Base-by-base conservation (phyloP, 2,888 invertebrate genomes). In the Acronicta psi region DNA sequence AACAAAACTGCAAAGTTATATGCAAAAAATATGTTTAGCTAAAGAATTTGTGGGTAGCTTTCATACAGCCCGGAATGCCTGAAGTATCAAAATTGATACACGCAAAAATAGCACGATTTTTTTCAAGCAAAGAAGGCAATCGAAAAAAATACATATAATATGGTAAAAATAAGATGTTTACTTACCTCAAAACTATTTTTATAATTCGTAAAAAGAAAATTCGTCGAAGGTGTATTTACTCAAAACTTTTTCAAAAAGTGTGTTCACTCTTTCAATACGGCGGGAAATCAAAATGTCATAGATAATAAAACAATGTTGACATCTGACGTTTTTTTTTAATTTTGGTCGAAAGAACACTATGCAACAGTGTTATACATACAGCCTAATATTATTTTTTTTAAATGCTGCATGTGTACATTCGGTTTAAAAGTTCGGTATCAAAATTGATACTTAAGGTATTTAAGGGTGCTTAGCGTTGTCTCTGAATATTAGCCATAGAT, bases 81-180 rank as follows among this genome's bases (percentile, higher is more conserved):
- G 73, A 70, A 75, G 76, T 79, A 76, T 73, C 73, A 77, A 74
- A 59, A 75, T 75, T 77, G 75, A 79, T 73, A 76, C 73, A 14
- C 23, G 42, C 50, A 51, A 76, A 73, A 73, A 74, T 55, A 73
- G 68, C 73, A 73, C 70, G 67, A 72, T 42, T 78, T 73, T 75
- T 74, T 72, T 73, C 70, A 73, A 76, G 72, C 69, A 74, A 75
- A 75, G 58, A 65, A 75, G 67, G 66, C 60, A 73, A 49, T 70
- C 49, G 73, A 61, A 59, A 70, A 72, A 71, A 75, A 65, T 64
- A 63, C 73, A 76, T 72, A 71, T 73, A 75, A 71, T 68, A 47
- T 71, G 73, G 67, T 69, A 51, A 72, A 75, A 73, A 76, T 75
- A 71, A 73, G 64, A 60, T 73, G 5, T 20, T 20, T 20, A 77